Evolutionary conservation across 2,888 invertebrate genomes (phyloP).

Genomic region (Xestia sexstrigata): DNA sequence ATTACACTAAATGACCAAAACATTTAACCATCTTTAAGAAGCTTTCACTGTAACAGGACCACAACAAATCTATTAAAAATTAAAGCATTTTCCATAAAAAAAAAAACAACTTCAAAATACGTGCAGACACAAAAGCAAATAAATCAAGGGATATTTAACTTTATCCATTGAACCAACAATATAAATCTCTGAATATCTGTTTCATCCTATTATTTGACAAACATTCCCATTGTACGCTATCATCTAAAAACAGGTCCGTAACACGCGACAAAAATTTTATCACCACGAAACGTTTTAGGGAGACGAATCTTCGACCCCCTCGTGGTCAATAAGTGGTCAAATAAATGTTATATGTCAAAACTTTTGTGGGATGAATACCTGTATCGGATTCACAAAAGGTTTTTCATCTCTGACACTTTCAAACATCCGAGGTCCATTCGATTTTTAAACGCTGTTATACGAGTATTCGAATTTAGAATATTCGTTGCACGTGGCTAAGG

Average conservation of each 20-base stretch:
- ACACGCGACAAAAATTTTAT: constrained; percentile 80
- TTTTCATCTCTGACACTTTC: constrained; percentile 81
- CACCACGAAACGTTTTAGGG: constrained; percentile 81
- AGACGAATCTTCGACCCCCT: constrained; percentile 84
- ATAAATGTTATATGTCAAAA: constrained; percentile 85
- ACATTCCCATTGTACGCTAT: constrained; percentile 73
- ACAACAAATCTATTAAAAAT: constrained; percentile 13
- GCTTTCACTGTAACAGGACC: not conserved
- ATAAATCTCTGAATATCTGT: constrained; percentile 75
- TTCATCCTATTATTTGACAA: constrained; percentile 78
- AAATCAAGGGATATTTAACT: constrained; percentile 68
- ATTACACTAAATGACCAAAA: not conserved
- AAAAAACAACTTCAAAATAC: constrained; percentile 28
- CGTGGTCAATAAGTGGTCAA: constrained; percentile 86
- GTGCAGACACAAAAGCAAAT: constrained; percentile 60
- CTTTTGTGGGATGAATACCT: constrained; percentile 82
- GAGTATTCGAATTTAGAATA: constrained; percentile 68
- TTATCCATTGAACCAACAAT: constrained; percentile 68
- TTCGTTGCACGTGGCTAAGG: constrained; percentile 73
- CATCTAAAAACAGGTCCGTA: constrained; percentile 79
- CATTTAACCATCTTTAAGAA: not conserved
- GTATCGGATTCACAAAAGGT: constrained; percentile 81
- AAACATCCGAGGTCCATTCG: constrained; percentile 88
- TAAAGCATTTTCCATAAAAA: not conserved
- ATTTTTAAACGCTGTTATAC: constrained; percentile 80